Conservation (phyloP, 2,888 invertebrate species). For the Dioctria rufipes region DNA sequence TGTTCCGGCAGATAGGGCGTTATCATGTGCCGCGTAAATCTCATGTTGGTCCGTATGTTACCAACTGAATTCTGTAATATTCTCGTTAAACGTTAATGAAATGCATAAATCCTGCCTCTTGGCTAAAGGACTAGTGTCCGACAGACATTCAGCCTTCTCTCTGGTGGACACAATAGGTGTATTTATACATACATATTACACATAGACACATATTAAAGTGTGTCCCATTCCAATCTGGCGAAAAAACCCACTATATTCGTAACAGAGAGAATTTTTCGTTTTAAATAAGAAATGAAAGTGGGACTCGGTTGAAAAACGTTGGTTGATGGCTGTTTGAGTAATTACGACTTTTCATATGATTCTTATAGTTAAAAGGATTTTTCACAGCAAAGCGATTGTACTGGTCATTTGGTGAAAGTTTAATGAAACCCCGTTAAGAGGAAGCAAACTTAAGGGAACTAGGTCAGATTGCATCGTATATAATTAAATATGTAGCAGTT, state of each 20-base stretch:
- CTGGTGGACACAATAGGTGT: neutral
- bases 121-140: conserved; percentile 39
- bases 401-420: conserved; percentile 8
- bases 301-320: conserved; percentile 13
- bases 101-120: conserved; percentile 34
- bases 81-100: conserved; percentile 49
- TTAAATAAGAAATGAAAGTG: conserved; percentile 37
- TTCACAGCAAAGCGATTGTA: neutral
- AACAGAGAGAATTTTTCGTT: conserved; percentile 4
- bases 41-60: conserved; percentile 41
- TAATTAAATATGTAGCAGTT: too few species aligned
- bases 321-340: conserved; percentile 9
- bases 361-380: conserved; percentile 4
- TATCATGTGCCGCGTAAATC: conserved; percentile 45
- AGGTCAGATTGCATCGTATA: too few species aligned
- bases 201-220: too few species aligned
- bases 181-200: too few species aligned
- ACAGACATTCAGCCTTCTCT: neutral
- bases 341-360: conserved; percentile 20
- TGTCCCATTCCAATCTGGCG: neutral
- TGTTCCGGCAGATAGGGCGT: neutral
- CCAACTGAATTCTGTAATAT: conserved; percentile 45
- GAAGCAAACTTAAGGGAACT: too few species aligned
- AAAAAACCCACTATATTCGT: neutral
- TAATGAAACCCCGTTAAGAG: too few species aligned